Evolutionary conservation across 2,888 invertebrate species (phyloP), one percentile per base, ranked within the genome.

Genomic region (Mallateleia sp.): DNA sequence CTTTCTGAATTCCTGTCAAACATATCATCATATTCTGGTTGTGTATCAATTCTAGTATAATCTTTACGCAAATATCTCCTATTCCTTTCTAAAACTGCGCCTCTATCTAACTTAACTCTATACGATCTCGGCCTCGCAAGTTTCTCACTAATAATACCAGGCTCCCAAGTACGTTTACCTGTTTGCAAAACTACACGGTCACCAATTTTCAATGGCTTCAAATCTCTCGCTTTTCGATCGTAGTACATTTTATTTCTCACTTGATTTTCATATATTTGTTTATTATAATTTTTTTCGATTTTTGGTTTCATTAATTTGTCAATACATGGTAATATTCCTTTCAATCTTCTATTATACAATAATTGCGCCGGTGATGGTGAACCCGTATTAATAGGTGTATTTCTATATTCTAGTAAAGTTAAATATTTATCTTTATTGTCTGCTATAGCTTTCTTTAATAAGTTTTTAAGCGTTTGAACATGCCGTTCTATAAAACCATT

Each of bases 371-470:
- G 90, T n/a, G 90, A 89, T 24, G 42, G 58, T 7, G 72, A 56
- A 42, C 81, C 50, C 14, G 56, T 54, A 18, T 56, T 75, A 18
- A 90, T 82, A 18, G 88, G 91, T 9, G 86, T 89, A 45, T 88
- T 89, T 69, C 89, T 67, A 78, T 89, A 90, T 66, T 89, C 89
- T 28, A 90, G 60, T n/a, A 90, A 64, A n/a, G 77, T 81, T 58
- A 87, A 50, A 38, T 54, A 34, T 8, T 75, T 20, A 84, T 90
- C 89, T 64, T 72, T 79, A 20, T 74, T 77, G 42, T 82, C 80
- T 62, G 75, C 60, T 34, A 87, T 66, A 4, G 69, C 62, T 74
- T 87, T 89, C 45, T 89, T 89, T 24, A 89, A 62, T 38, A 91
- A 84, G 42, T 87, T 88, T 80, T 92, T 92, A 18, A 88, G 81